Evolutionary conservation across 2,113 vertebrate genomes (phyloP).

Genomic region (Triplophysa siluroides): DNA sequence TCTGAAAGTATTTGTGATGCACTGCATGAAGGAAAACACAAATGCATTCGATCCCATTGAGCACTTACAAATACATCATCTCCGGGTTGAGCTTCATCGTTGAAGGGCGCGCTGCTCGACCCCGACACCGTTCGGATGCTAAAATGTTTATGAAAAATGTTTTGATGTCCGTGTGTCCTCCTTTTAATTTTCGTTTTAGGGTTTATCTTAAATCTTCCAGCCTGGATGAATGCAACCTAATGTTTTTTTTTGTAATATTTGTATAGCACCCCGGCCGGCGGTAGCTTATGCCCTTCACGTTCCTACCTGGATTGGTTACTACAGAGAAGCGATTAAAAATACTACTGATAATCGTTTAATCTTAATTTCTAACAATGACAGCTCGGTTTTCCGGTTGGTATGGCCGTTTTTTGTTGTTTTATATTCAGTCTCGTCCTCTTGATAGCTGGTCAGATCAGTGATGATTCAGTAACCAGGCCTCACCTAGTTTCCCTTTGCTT

Average conservation of each 20-base stretch:
- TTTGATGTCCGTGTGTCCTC: not conserved
- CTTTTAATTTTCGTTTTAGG: not conserved
- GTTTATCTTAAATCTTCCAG: not conserved
- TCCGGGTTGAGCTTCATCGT: conserved; percentile 16
- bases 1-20: not conserved
- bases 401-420: not conserved
- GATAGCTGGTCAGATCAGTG: not conserved
- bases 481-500: not conserved
- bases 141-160: not conserved
- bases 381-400: not conserved
- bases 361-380: not conserved
- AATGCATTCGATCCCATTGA: not conserved
- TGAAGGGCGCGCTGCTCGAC: conserved; percentile 52
- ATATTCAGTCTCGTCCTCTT: not conserved
- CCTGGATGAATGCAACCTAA: not conserved
- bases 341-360: not conserved
- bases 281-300: conserved; percentile 4
- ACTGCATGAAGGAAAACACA: not conserved
- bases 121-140: conserved; percentile 14
- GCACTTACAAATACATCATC: not conserved
- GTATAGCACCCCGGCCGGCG: not conserved
- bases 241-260: not conserved
- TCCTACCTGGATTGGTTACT: not conserved
- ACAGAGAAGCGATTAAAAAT: not conserved
- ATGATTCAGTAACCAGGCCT: conserved; percentile 7